phyloP scores from a whole-genome alignment of 1,140 invertebrate species.

The Sinella curviseta region DNA sequence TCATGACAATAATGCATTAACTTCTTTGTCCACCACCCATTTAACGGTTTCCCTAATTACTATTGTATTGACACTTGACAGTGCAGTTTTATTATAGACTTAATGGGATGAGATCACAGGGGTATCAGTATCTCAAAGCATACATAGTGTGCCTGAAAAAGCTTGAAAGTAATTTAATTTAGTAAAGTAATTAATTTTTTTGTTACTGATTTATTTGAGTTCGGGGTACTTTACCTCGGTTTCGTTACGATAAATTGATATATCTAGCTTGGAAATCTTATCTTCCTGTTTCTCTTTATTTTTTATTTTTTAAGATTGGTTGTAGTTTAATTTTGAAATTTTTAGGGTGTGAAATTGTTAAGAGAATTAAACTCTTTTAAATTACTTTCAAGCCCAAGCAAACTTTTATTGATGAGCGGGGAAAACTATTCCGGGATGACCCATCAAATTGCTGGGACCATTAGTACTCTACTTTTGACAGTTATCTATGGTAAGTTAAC shows the following conservation, averaged over 20 bases:
- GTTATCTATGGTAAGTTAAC: background rate
- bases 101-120: background rate
- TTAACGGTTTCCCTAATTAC: too few species aligned
- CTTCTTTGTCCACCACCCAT: too few species aligned
- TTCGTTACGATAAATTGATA: background rate
- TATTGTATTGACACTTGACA: too few species aligned
- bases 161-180: too few species aligned
- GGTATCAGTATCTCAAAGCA: background rate
- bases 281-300: background rate
- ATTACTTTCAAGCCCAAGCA: background rate
- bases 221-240: background rate
- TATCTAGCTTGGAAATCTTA: background rate
- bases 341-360: too few species aligned
- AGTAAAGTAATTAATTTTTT: background rate
- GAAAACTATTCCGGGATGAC: background rate
- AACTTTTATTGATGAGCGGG: background rate
- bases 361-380: too few species aligned
- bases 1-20: too few species aligned
- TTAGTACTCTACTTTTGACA: background rate
- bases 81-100: too few species aligned
- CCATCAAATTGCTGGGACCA: background rate
- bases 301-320: too few species aligned
- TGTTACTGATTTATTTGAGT: background rate
- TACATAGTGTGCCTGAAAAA: background rate
- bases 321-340: too few species aligned